phyloP scores from a whole-genome alignment of 2,888 invertebrate species.

The Leptopilina syphax region DNA sequence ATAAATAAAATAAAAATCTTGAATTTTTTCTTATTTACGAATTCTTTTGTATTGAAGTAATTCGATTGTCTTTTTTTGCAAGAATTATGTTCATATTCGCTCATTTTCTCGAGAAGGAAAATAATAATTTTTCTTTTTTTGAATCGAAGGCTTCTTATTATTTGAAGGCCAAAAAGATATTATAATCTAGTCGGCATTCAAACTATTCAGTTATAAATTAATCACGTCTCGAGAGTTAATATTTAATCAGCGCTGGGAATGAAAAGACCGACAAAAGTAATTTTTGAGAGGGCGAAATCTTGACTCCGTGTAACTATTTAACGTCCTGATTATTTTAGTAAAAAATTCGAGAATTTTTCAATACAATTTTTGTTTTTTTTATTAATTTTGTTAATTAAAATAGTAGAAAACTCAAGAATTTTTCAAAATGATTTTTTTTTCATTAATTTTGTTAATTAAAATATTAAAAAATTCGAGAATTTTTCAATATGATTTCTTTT shows the following conservation, averaged over 20 bases:
- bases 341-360: no score
- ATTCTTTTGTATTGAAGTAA: not conserved
- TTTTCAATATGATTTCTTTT: no score
- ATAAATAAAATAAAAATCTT: no score
- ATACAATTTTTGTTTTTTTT: no score
- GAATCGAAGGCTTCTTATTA: slow-evolving; percentile 1
- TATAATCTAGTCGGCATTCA: not conserved
- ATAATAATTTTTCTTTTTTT: slow-evolving; percentile 1
- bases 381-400: no score
- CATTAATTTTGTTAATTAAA: no score
- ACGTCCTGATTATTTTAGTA: no score
- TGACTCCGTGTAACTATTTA: no score
- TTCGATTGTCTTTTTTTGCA: not conserved
- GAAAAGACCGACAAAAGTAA: not conserved
- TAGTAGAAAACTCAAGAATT: no score
- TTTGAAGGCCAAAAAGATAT: slow-evolving; percentile 4
- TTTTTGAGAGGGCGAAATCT: not conserved
- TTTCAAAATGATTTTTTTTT: no score
- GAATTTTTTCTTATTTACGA: no score
- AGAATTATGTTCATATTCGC: not conserved
- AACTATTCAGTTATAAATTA: slow-evolving; percentile 1
- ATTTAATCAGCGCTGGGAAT: slow-evolving; percentile 4
- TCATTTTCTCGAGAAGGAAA: not conserved
- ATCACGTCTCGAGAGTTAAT: not conserved
- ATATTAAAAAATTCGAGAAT: no score